These are phyloP conservation scores for Karalla daura DNA, from an alignment of 2,797 vertebrate species.

Conservation along the genomic window DNA sequence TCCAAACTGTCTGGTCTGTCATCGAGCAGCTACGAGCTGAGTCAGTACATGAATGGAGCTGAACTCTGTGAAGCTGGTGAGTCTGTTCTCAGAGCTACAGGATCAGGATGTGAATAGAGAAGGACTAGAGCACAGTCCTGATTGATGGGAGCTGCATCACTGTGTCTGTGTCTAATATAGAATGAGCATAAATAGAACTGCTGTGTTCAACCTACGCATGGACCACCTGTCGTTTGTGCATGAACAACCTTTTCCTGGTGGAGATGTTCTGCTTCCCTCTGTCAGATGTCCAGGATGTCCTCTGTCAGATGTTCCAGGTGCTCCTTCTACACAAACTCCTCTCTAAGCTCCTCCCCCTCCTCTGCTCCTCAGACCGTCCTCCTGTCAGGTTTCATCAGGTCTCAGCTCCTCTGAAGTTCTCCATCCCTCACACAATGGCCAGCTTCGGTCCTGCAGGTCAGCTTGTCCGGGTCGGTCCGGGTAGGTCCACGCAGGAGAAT, in stretches of 20 bases:
- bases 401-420: conserved; percentile 84
- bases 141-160: too few species aligned
- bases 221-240: too few species aligned
- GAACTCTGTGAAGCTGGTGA: conserved; percentile 68
- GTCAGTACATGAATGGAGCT: conserved; percentile 87
- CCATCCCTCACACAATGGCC: conserved; percentile 78
- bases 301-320: too few species aligned
- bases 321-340: too few species aligned
- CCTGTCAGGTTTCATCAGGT: conserved; percentile 12
- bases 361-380: conserved; percentile 36
- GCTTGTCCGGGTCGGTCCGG: conserved; percentile 83
- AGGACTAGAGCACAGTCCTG: too few species aligned
- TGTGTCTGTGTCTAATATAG: too few species aligned
- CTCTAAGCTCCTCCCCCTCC: not conserved
- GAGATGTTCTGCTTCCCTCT: too few species aligned
- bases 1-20: conserved; percentile 88
- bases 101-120: too few species aligned
- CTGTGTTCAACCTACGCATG: too few species aligned
- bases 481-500: conserved; percentile 78
- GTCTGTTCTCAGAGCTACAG: not conserved
- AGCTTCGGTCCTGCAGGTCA: conserved; percentile 91
- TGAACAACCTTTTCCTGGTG: too few species aligned
- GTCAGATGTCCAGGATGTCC: too few species aligned
- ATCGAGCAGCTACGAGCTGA: conserved; percentile 90
- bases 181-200: too few species aligned